Base-by-base conservation (phyloP, 92 coral and sea anemone species). In the Zoanthus solanderi region DNA sequence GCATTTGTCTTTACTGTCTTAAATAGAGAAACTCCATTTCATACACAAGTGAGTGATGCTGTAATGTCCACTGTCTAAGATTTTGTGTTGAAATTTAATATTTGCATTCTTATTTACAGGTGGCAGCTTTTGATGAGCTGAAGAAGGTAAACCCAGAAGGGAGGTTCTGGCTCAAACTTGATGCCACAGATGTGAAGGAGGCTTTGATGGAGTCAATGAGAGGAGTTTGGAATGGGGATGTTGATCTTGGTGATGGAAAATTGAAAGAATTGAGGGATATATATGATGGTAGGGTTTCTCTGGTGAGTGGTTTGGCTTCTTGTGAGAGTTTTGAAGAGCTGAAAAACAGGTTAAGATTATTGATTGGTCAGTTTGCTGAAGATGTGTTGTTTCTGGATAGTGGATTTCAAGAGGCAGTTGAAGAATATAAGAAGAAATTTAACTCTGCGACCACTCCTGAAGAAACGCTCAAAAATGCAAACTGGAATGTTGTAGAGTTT, bases 401-500 rank as follows among this genome's bases (percentile, higher is more conserved):
- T 42, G 91, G 89, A 12, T 84, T 88, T 28, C 58, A 71, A 47
- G 45, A 46, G 50, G 89, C 89, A 66, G 83, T 66, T 9, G n/a
- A 69, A 7, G 56, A 28, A 7, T 88, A 88, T 67, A 88, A 71
- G 58, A 75, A 69, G 23, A 84, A 88, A 32, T 88, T 23, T 72
- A 84, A 82, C 44, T 72, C 17, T 18, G 58, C 13, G 53, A 83
- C 54, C 34, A 83, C 94, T 9, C 85, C 90, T 53, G 84, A 17
- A 44, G 47, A 87, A 76, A 87, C 90, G 10, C 83, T 87, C 48
- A 87, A 87, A 17, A 71, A 87, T 54, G 68, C 84, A 71, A 87
- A 87, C 69, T 87, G 90, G 90, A 65, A 87, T 87, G 90, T 87
- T 78, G 84, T 87, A 34, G 42, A 34, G 42, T 34, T 34, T 34